Evolutionary conservation across 1,140 invertebrate genomes (phyloP), one percentile per base, ranked within the genome.

Genomic region (Metaphire vulgaris): DNA sequence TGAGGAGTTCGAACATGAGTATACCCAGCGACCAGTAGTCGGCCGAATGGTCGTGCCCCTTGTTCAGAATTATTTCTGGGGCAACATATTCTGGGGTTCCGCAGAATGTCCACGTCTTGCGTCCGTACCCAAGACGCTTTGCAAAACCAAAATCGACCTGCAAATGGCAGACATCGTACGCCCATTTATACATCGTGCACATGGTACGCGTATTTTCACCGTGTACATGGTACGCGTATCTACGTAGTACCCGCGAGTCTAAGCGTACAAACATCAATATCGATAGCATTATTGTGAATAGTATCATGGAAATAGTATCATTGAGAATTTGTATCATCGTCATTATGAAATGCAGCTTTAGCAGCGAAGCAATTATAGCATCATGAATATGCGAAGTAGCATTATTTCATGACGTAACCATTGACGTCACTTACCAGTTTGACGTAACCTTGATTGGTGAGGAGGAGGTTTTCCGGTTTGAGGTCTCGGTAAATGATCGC

Each of bases 81-180:
- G 95, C 93, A 41, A 92, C 90, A 82, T 91, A 91, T 79, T 97
- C 95, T 0, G 96, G 95, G 0, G 96, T 98, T 0, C 96, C 96
- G 83, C 96, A 98, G 69, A 98, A 86, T 0, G 96, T 98, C 94
- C 95, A 98, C 1, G 95, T 97, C 85, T 98, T 99, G 66, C 93
- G 89, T 33, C 96, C 95, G 32, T 34, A 31, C 2, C 75, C 70
- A 66, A 98, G 88, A 79, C 91, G 92, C 89, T 98, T 98, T 6
- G 96, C 95, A 85, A 98, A 98, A 26, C 96, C 96, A 88, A 98
- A 98, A 87, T 98, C 97, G 30, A 97, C 94, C 92, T 94, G 77
- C 76, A 33, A 34, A 28, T 32, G 30, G n/a, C n/a, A 67, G 30
- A 1, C 66, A 67, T 68, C 12, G 14, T 29, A 68, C 1, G 12